phyloP scores from a whole-genome alignment of 1,140 invertebrate genomes.

The Drosophila auraria region DNA sequence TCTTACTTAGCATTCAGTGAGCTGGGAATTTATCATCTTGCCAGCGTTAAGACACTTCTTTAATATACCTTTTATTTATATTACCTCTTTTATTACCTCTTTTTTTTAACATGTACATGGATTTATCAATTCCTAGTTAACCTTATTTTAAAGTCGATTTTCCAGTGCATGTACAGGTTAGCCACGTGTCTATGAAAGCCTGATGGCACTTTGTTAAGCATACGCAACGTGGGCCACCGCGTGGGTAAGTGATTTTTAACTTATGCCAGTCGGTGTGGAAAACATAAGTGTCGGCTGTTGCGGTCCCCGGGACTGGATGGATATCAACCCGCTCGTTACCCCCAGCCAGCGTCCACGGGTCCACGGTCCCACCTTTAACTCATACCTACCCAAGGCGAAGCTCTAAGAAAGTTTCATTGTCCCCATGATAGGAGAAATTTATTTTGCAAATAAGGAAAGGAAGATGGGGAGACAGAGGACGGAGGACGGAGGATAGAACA shows the following conservation, averaged over 20 bases:
- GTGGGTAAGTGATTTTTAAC: conserved; percentile 65
- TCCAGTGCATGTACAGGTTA: conserved; percentile 3
- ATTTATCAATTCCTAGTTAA: no score
- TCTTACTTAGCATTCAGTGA: no score
- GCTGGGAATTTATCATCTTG: no score
- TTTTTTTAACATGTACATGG: no score
- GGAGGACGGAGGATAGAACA: conserved; percentile 22
- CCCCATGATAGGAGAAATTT: conserved; percentile 39
- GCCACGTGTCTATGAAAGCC: conserved; percentile 8
- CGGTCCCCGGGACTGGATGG: neutral
- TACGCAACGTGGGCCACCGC: conserved; percentile 39
- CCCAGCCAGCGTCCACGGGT: neutral
- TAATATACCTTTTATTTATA: no score
- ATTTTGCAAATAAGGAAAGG: conserved; percentile 15
- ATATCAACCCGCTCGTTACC: conserved; percentile 2
- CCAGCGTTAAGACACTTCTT: no score
- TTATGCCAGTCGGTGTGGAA: conserved; percentile 59
- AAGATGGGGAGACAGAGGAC: neutral
- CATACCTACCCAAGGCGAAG: conserved; percentile 5
- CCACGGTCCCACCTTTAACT: neutral
- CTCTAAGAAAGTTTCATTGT: conserved; percentile 35
- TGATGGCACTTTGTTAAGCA: conserved; percentile 53
- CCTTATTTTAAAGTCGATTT: no score
- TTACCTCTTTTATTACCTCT: no score
- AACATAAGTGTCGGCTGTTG: conserved; percentile 18